These are phyloP conservation scores for Caenorhabditis brenneri DNA, from an alignment of 1,140 invertebrate species.

Conservation along the genomic window DNA sequence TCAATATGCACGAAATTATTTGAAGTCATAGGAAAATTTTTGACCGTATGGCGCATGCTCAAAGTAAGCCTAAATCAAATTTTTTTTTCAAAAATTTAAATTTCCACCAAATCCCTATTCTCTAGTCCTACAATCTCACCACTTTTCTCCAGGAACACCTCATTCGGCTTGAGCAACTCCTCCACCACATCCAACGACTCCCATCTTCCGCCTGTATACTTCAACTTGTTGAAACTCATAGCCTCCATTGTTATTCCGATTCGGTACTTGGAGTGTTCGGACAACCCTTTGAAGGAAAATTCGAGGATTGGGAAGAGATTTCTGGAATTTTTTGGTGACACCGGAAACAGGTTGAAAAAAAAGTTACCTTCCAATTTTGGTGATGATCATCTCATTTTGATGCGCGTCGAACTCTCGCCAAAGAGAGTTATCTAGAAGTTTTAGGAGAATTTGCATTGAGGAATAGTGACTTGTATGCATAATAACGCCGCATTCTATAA, in stretches of 20 bases:
- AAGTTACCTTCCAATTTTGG: conserved; percentile 7
- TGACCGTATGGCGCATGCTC: no score
- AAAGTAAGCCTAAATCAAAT: no score
- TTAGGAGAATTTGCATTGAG: not conserved
- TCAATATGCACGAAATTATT: no score
- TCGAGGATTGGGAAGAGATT: conserved; percentile 15
- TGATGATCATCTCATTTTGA: conserved; percentile 18
- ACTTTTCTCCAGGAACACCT: not conserved
- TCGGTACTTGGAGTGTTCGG: not conserved
- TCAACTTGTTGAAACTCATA: not conserved
- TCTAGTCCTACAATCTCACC: not conserved
- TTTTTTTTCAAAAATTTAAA: no score
- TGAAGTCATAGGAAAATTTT: no score
- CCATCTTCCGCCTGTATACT: not conserved
- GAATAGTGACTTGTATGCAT: no score
- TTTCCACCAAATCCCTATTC: no score
- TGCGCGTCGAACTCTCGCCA: not conserved
- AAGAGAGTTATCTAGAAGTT: not conserved
- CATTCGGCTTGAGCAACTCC: not conserved
- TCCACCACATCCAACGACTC: not conserved
- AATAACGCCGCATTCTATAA: no score
- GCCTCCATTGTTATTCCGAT: conserved; percentile 15
- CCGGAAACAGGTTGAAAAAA: not conserved
- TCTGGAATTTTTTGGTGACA: not conserved
- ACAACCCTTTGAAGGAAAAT: conserved; percentile 1